Evolutionary conservation across 1,140 invertebrate species (phyloP).

Genomic region (Orussus abietinus): DNA sequence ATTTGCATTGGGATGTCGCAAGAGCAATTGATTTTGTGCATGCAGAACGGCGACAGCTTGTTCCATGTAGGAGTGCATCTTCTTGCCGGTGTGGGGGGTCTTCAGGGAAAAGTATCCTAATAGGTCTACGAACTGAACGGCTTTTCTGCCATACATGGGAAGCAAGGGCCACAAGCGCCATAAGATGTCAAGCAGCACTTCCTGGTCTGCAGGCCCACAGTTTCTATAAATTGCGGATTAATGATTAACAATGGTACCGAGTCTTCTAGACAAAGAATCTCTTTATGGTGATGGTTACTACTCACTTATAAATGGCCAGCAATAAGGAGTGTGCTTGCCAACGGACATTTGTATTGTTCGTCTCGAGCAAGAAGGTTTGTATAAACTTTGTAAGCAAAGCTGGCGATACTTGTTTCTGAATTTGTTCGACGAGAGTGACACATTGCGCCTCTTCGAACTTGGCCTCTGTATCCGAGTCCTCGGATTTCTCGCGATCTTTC

Average conservation of each 20-base stretch:
- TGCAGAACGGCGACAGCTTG: conserved; percentile 81
- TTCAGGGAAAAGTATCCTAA: conserved; percentile 90
- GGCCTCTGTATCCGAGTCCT: conserved; percentile 64
- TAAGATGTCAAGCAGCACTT: conserved; percentile 73
- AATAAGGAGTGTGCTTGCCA: conserved; percentile 93
- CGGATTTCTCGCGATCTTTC: conserved; percentile 64
- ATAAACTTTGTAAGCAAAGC: conserved; percentile 76
- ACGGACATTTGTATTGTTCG: conserved; percentile 85
- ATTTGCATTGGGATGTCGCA: conserved; percentile 90
- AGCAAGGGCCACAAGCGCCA: conserved; percentile 91
- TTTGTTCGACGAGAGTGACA: conserved; percentile 65
- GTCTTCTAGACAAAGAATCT: conserved; percentile 13
- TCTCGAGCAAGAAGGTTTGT: conserved; percentile 87
- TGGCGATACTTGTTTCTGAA: conserved; percentile 67
- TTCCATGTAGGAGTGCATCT: conserved; percentile 74
- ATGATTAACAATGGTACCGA: background rate
- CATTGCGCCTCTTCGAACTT: conserved; percentile 70
- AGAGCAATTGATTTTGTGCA: conserved; percentile 81
- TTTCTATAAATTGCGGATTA: conserved; percentile 53
- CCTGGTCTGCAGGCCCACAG: conserved; percentile 72
- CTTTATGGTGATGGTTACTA: too few species aligned
- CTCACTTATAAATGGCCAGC: conserved; percentile 79
- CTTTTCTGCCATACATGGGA: conserved; percentile 87
- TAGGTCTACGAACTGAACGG: conserved; percentile 93
- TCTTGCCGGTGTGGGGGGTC: conserved; percentile 60